Evolutionary conservation across 2,113 vertebrate species (phyloP), one percentile per base, ranked within the genome.

Genomic region (Zosterops japonicus): DNA sequence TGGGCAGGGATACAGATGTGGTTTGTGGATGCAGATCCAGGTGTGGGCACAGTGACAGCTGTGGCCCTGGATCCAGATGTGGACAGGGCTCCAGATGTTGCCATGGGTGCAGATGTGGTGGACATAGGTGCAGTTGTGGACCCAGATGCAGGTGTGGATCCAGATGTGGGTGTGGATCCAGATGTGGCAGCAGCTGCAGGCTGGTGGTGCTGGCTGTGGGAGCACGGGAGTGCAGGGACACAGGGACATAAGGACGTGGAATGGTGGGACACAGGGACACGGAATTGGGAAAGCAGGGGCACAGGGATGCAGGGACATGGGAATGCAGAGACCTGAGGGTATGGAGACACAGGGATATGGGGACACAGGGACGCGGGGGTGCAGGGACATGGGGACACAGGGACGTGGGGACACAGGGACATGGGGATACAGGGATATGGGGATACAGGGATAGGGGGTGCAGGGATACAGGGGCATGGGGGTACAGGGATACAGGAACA

Each of bases 81-180:
- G 33, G 55, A 0, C 5, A 0, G 4, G 4, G 41, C 23, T 65
- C 11, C 63, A 55, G 60, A 0, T 46, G 65, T 44, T 9, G 33
- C 3, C 12, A 1, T 2, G 22, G 56, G 1, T 14, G 23, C 64
- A 55, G 60, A 9, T 47, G 63, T 60, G 46, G 24, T 11, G 27
- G 31, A 3, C 25, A 3, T 2, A 1, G 63, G 24, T n/a, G 24
- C 27, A 15, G 33, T 5, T 25, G 35, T 50, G 59, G 33, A 56
- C 31, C 21, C 56, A 42, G 42, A 16, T 60, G 53, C 21, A 31
- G 3, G 5, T 22, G 11, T 2, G 5, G 24, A 8, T 35, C 21
- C 56, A 41, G 49, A 19, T 59, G 44, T 46, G 17, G 5, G 44
- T 20, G 9, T 46, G 44, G 53, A 55, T 35, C 25, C 56, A 42